Evolutionary conservation across 1,140 invertebrate genomes (phyloP), one percentile per base, ranked within the genome.

Genomic region (Hydropsyche tenuis): DNA sequence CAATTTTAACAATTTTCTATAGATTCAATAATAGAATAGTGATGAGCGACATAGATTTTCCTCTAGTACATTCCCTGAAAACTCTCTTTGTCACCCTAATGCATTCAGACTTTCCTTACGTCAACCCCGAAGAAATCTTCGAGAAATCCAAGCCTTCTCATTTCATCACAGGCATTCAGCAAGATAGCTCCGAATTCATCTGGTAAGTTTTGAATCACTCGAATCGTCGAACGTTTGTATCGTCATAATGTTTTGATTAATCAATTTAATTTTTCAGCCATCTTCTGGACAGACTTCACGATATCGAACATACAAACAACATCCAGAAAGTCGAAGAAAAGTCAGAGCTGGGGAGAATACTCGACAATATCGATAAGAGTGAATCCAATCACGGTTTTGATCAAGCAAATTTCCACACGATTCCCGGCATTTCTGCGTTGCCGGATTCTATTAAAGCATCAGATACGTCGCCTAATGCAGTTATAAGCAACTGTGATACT

Each of bases 101-200:
- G 70, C 88, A 91, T 78, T 92, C 92, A 0, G 84, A 89, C 20
- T 84, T 87, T 25, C 84, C 82, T 27, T 87, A 88, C 37, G 81
- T 93, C 69, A 88, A 90, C n/a, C 92, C 94, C 0, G 86, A 83
- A 25, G 89, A 90, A 51, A 90, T 94, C 78, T 84, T 91, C 46
- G 83, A 85, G 62, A 86, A 88, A 0, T 88, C 91, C 0, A 85
- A 90, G 75, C 93, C 93, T 9, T 87, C 90, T 0, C 92, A 91
- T 79, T 95, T 96, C 81, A 86, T 88, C 23, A 85, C 86, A 22
- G 90, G 92, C 22, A 87, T 91, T 76, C 94, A 95, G 78, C 94
- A 96, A 79, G 94, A 96, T 79, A 94, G 93, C 81, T 94, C 93
- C 1, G 94, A 96, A 84, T 95, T 94, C 85, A 86, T 96, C 51